Conservation (phyloP, 2,113 vertebrate genomes). For the Lophochroa leadbeateri region DNA sequence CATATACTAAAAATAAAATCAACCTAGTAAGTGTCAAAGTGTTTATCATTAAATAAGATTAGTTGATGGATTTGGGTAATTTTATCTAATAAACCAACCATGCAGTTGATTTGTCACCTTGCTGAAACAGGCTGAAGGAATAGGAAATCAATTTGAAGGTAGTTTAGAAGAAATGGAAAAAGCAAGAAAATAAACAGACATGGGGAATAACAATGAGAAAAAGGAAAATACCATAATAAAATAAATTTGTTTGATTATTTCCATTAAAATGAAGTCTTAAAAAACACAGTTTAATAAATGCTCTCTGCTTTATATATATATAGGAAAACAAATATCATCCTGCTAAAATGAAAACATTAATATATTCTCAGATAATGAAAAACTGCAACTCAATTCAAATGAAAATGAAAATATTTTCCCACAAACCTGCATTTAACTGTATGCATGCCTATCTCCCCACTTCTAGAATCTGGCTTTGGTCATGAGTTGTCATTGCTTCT, state of each 20-base stretch:
- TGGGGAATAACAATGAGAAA: neutral
- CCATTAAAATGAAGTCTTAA: neutral
- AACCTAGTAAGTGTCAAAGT: neutral
- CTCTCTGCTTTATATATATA: neutral
- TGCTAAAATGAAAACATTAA: neutral
- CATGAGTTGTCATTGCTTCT: neutral
- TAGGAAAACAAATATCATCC: neutral
- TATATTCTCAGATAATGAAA: neutral
- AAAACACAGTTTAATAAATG: neutral
- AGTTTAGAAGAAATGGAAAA: neutral
- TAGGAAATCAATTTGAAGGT: neutral
- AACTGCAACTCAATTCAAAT: neutral
- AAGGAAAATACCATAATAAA: neutral
- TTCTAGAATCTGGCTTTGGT: neutral
- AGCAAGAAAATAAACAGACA: neutral
- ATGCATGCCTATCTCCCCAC: neutral
- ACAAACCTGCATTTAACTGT: neutral
- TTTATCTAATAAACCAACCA: neutral
- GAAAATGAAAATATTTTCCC: neutral
- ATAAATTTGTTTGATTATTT: neutral
- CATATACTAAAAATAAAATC: neutral
- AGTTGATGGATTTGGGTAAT: neutral
- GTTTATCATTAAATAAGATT: neutral
- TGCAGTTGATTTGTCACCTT: neutral
- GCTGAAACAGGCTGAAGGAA: neutral